A percentile compares a stretch with the other conserved stretches of the same genome.
These are phyloP conservation scores for Germaria angustata DNA, from an alignment of 2,888 invertebrate species.

Conservation along the genomic window DNA sequence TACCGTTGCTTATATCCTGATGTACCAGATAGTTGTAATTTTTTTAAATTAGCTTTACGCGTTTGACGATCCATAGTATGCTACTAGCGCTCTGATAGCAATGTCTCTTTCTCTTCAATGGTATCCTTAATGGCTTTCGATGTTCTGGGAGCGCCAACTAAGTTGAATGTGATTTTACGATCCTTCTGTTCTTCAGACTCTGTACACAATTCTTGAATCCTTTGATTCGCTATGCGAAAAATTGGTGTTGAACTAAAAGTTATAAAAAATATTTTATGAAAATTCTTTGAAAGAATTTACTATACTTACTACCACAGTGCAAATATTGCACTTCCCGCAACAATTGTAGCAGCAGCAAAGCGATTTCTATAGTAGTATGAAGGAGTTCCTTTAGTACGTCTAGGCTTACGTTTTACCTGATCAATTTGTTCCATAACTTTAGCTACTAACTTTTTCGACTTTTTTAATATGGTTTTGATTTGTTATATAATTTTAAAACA, in stretches of 20 bases:
- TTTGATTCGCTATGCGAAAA: slow-evolving; percentile 71
- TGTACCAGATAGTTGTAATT: slow-evolving; percentile 72
- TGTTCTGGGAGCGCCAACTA: slow-evolving; percentile 70
- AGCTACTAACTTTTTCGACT: neutral
- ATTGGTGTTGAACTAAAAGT: slow-evolving; percentile 72
- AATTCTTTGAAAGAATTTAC: neutral
- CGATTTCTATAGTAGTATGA: slow-evolving; percentile 82
- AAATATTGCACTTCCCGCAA: slow-evolving; percentile 75
- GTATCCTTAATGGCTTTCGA: slow-evolving; percentile 70
- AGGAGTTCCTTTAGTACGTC: slow-evolving; percentile 85
- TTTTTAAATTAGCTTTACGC: slow-evolving; percentile 75
- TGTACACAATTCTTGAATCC: slow-evolving; percentile 63
- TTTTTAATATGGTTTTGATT: slow-evolving; percentile 1
- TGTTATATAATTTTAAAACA: slow-evolving; percentile 61
- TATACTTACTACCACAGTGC: slow-evolving; percentile 73
- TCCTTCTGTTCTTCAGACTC: slow-evolving; percentile 73
- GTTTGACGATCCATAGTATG: slow-evolving; percentile 73
- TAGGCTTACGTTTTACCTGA: slow-evolving; percentile 84
- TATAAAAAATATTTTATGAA: neutral
- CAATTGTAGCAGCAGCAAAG: slow-evolving; percentile 81
- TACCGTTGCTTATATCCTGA: slow-evolving; percentile 37
- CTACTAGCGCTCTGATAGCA: slow-evolving; percentile 70
- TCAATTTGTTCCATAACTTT: slow-evolving; percentile 78
- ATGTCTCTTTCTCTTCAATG: slow-evolving; percentile 71
- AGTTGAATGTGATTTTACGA: slow-evolving; percentile 72